Percentiles rank a stretch among this genome's conserved stretches.
phyloP scores from a whole-genome alignment of 2,888 invertebrate genomes.

The Candidula unifasciata region DNA sequence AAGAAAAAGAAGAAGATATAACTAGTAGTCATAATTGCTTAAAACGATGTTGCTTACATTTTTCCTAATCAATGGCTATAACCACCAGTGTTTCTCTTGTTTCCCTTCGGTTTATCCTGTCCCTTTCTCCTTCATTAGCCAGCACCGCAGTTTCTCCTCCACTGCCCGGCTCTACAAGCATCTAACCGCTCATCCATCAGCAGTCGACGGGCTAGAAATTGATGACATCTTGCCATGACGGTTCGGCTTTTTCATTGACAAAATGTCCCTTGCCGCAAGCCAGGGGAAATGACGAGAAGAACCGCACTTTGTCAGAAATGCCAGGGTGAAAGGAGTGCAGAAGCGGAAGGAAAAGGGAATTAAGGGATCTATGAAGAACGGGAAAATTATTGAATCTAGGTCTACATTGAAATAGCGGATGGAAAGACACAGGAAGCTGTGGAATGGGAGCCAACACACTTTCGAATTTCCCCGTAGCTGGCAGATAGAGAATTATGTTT shows the following conservation, averaged over 20 bases:
- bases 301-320: background rate
- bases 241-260: background rate
- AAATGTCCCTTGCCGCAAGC: background rate
- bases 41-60: too few species aligned
- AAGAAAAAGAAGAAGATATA: too few species aligned
- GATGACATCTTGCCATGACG: conserved; percentile 37
- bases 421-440: too few species aligned
- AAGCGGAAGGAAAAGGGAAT: too few species aligned
- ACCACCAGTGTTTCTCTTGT: background rate
- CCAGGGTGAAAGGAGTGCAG: background rate
- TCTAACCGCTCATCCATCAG: conserved; percentile 17
- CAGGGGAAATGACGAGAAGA: background rate
- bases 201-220: conserved; percentile 18
- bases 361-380: too few species aligned
- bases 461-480: too few species aligned
- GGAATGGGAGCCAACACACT: background rate
- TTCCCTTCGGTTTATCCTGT: background rate
- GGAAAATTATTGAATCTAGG: too few species aligned
- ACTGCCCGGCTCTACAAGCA: too few species aligned
- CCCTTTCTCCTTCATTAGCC: background rate
- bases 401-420: too few species aligned
- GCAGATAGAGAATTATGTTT: too few species aligned
- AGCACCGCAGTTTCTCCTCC: too few species aligned
- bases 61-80: background rate
- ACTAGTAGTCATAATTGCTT: too few species aligned